Conservation (phyloP, 2,797 vertebrate genomes). For the Garrulus glandarius region DNA sequence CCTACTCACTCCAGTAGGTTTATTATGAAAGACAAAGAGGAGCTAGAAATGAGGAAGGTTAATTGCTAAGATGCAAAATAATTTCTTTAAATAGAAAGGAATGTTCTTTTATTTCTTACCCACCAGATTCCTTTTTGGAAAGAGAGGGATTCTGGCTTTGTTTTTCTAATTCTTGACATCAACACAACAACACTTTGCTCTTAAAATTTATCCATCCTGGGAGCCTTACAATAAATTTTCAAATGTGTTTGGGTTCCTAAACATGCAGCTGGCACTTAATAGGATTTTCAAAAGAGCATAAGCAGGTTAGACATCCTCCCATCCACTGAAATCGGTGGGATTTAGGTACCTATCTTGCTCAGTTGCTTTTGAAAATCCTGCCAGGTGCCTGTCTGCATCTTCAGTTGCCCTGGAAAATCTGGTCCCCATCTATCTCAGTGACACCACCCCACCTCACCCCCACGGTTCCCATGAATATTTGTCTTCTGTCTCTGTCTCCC, state of each 20-base stretch:
- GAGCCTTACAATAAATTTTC: background rate
- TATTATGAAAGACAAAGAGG: background rate
- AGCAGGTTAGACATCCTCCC: slow-evolving; percentile 29
- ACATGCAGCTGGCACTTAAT: slow-evolving; percentile 26
- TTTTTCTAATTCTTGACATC: background rate
- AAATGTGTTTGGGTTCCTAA: background rate
- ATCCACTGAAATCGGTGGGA: background rate
- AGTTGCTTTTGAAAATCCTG: slow-evolving; percentile 10
- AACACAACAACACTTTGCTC: background rate
- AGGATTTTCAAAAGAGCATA: slow-evolving; percentile 52
- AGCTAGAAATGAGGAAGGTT: background rate
- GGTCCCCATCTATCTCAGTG: background rate
- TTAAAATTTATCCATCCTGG: background rate
- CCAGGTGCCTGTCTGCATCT: slow-evolving; percentile 9
- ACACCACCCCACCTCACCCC: background rate
- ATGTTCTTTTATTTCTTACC: background rate
- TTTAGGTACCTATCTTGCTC: slow-evolving; percentile 6
- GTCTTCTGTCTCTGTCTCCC: background rate
- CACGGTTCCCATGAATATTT: background rate
- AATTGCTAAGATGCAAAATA: background rate
- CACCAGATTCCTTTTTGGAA: background rate
- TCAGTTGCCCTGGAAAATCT: slow-evolving; percentile 29
- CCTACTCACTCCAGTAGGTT: background rate
- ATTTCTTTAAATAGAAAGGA: background rate
- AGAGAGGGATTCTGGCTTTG: background rate